A percentile compares a stretch with the other conserved stretches of the same genome.
Evolutionary conservation across 2,113 vertebrate genomes (phyloP).

Genomic region (Gallinago jamesoni): DNA sequence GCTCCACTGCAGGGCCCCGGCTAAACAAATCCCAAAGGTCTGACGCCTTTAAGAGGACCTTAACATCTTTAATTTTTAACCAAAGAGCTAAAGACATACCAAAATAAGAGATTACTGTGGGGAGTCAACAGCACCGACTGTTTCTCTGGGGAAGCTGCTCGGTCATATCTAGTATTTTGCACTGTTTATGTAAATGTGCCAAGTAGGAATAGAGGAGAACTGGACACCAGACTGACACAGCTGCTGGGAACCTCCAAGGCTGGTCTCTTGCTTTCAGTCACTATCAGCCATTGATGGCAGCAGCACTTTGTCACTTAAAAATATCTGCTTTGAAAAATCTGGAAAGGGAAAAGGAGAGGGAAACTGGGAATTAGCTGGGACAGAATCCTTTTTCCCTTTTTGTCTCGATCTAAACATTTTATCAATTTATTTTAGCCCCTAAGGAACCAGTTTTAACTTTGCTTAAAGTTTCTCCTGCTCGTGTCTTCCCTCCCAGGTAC

Average conservation of each 20-base stretch:
- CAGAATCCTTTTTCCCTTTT: not conserved
- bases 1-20: not conserved
- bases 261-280: not conserved
- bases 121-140: not conserved
- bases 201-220: not conserved
- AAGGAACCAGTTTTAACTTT: not conserved
- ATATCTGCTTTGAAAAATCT: not conserved
- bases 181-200: not conserved
- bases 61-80: not conserved
- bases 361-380: not conserved
- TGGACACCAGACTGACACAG: not conserved
- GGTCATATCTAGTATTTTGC: not conserved
- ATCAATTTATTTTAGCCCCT: not conserved
- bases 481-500: slow-evolving; percentile 80
- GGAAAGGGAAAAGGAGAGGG: not conserved
- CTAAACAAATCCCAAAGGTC: not conserved
- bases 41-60: not conserved
- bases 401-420: not conserved
- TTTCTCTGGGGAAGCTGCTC: not conserved
- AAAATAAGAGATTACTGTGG: not conserved
- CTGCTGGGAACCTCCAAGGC: not conserved
- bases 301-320: not conserved
- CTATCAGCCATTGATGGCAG: not conserved
- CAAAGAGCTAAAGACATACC: not conserved
- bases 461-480: not conserved